phyloP scores from a whole-genome alignment of 2,888 invertebrate species.

The Limnephilus rhombicus region DNA sequence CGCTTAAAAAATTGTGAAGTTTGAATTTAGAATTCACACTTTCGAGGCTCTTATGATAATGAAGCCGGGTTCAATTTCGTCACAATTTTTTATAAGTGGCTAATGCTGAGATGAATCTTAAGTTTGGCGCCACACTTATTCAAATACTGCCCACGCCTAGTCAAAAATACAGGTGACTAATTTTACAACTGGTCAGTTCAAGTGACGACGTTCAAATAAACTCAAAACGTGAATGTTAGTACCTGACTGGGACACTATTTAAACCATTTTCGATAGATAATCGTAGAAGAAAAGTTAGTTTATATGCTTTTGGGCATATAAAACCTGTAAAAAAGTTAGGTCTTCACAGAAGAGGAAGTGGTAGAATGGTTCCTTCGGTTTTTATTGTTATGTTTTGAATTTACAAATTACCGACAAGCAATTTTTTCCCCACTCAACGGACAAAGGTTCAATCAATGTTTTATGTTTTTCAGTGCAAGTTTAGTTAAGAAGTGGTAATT shows the following conservation, averaged over 20 bases:
- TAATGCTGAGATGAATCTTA: slow-evolving; percentile 46
- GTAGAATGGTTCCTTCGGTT: too few species aligned
- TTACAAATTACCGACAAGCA: too few species aligned
- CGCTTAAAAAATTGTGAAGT: background rate
- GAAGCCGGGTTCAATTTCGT: slow-evolving; percentile 31
- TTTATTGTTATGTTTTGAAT: too few species aligned
- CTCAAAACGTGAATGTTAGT: slow-evolving; percentile 16
- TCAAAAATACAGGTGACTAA: slow-evolving; percentile 53
- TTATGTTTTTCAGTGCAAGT: too few species aligned
- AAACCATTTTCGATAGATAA: background rate
- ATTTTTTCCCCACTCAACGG: too few species aligned
- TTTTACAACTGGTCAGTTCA: slow-evolving; percentile 26
- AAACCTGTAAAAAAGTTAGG: too few species aligned
- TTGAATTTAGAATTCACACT: background rate
- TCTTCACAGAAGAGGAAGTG: too few species aligned
- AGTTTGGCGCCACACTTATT: slow-evolving; percentile 49
- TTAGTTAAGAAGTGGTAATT: too few species aligned
- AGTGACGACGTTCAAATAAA: slow-evolving; percentile 21
- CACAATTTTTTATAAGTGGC: slow-evolving; percentile 47
- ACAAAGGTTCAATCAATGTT: too few species aligned
- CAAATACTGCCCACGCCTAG: slow-evolving; percentile 30
- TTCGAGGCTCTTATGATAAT: slow-evolving; percentile 40
- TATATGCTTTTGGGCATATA: background rate
- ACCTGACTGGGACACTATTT: background rate
- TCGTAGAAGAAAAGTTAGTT: background rate